phyloP scores from a whole-genome alignment of 2,888 invertebrate species.

The Platypus cylindrus region DNA sequence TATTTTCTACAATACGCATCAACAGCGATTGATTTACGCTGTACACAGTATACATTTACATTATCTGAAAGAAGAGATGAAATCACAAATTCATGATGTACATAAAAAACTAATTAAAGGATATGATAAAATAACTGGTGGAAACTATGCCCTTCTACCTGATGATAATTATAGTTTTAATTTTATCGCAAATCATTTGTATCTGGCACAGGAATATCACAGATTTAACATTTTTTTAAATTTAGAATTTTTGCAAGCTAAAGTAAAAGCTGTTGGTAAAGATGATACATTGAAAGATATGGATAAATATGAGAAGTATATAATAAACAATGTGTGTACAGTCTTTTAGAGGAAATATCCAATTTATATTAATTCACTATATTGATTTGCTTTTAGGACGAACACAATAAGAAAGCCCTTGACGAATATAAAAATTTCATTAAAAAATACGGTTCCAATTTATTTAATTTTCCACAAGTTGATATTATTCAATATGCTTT shows the following conservation, averaged over 20 bases:
- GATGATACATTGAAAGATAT: slow-evolving; percentile 58
- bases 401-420: slow-evolving; percentile 36
- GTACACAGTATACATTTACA: slow-evolving; percentile 56
- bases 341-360: too few species aligned
- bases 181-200: slow-evolving; percentile 59
- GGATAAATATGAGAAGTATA: slow-evolving; percentile 46
- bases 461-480: slow-evolving; percentile 47
- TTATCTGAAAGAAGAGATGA: slow-evolving; percentile 40
- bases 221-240: slow-evolving; percentile 52
- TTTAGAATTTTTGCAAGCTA: slow-evolving; percentile 57
- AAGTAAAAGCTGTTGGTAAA: slow-evolving; percentile 52
- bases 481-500: slow-evolving; percentile 60
- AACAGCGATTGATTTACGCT: slow-evolving; percentile 52
- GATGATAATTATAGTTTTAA: slow-evolving; percentile 62
- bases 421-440: slow-evolving; percentile 47
- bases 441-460: slow-evolving; percentile 45
- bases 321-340: slow-evolving; percentile 40
- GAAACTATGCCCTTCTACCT: slow-evolving; percentile 45
- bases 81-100: slow-evolving; percentile 36
- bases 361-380: too few species aligned
- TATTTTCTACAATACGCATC: slow-evolving; percentile 46
- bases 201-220: slow-evolving; percentile 40
- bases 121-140: slow-evolving; percentile 40
- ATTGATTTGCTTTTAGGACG: slow-evolving; percentile 31
- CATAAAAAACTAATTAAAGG: slow-evolving; percentile 47